Conservation (phyloP, 2,888 invertebrate species). For the Trachelus stipa region DNA sequence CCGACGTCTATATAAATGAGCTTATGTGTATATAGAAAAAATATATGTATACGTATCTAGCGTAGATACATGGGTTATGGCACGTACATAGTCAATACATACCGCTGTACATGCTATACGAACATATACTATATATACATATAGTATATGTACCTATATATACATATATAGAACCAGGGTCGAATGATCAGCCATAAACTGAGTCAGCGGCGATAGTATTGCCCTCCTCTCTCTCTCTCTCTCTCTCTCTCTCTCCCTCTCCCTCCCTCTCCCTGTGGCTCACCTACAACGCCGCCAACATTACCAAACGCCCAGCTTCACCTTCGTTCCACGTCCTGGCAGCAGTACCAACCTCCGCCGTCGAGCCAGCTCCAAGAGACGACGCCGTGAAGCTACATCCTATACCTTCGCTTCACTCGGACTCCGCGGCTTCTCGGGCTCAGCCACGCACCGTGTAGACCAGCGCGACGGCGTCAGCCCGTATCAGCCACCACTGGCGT, state of each 20-base stretch:
- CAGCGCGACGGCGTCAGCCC: constrained; percentile 15
- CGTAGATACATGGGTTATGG: constrained; percentile 8
- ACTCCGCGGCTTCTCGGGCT: not conserved
- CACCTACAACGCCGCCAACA: constrained; percentile 21
- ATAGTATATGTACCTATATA: not conserved
- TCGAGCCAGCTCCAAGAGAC: constrained; percentile 32
- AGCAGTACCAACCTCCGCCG: constrained; percentile 31
- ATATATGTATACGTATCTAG: not conserved
- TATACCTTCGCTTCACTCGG: not conserved
- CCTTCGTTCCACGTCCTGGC: constrained; percentile 1
- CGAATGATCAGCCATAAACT: constrained; percentile 61
- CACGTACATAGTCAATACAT: not conserved
- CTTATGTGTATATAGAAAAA: constrained; percentile 11
- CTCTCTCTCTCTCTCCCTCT: too few relatives aligned
- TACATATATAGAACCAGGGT: constrained; percentile 41
- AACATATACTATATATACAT: not conserved
- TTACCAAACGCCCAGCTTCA: constrained; percentile 16
- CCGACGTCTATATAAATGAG: constrained; percentile 13
- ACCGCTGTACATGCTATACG: not conserved
- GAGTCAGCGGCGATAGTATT: constrained; percentile 56
- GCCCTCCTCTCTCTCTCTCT: constrained; percentile 32
- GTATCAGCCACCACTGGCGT: not conserved
- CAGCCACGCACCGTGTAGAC: not conserved
- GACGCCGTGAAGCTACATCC: constrained; percentile 4
- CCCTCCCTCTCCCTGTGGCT: constrained; percentile 22